phyloP scores from a whole-genome alignment of 2,797 vertebrate genomes.

The Rhabdomys pumilio region DNA sequence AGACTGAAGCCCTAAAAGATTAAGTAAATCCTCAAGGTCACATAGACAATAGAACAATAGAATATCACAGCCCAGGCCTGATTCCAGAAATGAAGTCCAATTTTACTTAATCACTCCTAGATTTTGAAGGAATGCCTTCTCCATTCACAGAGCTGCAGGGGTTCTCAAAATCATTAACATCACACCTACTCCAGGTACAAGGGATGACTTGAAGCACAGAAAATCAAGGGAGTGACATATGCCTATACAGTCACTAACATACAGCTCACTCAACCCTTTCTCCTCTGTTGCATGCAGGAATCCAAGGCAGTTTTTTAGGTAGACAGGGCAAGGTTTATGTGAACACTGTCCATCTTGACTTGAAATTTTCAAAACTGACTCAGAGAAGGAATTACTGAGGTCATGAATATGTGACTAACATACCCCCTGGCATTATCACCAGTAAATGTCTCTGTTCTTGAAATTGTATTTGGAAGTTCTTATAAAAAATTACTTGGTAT shows the following conservation, averaged over 20 bases:
- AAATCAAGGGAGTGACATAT: rapidly evolving
- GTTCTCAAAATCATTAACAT: background rate
- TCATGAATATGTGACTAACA: background rate
- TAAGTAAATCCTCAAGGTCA: background rate
- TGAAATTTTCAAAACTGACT: background rate
- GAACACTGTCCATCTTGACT: too few species aligned
- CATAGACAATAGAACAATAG: background rate
- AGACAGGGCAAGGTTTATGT: background rate
- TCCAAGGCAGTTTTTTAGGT: background rate
- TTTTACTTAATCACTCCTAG: background rate
- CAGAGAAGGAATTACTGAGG: background rate
- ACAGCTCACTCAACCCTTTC: background rate
- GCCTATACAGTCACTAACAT: rapidly evolving
- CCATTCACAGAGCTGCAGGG: too few species aligned
- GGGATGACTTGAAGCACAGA: background rate
- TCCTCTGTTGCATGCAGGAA: rapidly evolving
- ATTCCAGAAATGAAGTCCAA: background rate
- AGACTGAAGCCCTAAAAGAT: background rate
- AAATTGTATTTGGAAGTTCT: background rate
- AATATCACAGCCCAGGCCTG: background rate
- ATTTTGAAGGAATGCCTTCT: background rate
- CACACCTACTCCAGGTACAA: rapidly evolving
- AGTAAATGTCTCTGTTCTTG: background rate
- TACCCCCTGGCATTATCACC: background rate
- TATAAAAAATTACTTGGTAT: background rate